Conservation (phyloP, 2,888 invertebrate genomes). For the Callosobruchus maculatus region DNA sequence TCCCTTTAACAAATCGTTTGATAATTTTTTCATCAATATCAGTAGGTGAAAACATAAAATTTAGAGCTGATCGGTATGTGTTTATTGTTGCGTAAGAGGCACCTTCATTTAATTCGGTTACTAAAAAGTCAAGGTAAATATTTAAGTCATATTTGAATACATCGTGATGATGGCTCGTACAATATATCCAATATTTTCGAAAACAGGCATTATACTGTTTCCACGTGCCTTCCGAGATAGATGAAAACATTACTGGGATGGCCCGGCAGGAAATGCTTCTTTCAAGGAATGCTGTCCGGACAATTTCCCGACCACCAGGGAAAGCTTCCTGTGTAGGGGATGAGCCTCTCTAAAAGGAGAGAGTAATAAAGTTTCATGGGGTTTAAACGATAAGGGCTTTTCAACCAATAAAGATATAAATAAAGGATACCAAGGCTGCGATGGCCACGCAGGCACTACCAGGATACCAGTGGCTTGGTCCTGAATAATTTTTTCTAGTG, state of each 20-base stretch:
- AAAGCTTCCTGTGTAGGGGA: neutral
- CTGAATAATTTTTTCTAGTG: slow-evolving; percentile 3
- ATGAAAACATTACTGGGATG: slow-evolving; percentile 17
- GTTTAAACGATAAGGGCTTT: neutral
- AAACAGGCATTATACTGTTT: no score
- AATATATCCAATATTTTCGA: no score
- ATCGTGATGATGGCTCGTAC: no score
- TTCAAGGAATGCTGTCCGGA: slow-evolving; percentile 18
- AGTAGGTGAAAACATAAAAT: no score
- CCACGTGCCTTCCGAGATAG: neutral
- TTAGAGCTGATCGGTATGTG: no score
- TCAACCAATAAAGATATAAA: neutral
- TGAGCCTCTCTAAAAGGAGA: neutral
- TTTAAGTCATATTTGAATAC: no score
- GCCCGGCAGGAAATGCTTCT: slow-evolving; percentile 19
- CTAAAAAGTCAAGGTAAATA: no score
- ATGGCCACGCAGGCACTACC: slow-evolving; percentile 4
- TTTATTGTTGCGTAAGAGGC: no score
- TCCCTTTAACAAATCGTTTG: no score
- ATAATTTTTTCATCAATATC: no score
- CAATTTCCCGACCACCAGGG: slow-evolving; percentile 23
- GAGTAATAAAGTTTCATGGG: neutral
- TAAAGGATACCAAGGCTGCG: slow-evolving; percentile 4
- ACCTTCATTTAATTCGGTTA: no score
- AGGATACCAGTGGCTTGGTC: slow-evolving; percentile 5